phyloP scores from a whole-genome alignment of 2,888 invertebrate genomes.

The Cephonodes hylas region DNA sequence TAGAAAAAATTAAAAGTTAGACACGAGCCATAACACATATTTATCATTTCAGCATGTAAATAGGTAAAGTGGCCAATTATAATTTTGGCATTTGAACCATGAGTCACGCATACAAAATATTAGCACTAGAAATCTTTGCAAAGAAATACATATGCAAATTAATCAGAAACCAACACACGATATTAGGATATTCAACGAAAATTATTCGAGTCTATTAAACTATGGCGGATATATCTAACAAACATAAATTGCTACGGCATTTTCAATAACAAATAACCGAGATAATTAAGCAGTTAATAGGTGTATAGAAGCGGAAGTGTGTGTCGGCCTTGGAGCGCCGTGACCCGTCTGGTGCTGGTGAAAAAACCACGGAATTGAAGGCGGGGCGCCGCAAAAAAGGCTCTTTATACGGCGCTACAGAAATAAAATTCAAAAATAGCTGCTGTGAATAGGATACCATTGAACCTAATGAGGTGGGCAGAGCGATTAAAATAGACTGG shows the following conservation, averaged over 20 bases:
- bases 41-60: neutral
- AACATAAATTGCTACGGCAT: neutral
- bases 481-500: too few species aligned
- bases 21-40: neutral
- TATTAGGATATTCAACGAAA: too few species aligned
- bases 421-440: neutral
- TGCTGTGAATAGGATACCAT: neutral
- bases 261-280: neutral
- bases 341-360: neutral
- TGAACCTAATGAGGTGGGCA: neutral
- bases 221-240: neutral
- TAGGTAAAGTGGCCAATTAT: neutral
- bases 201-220: too few species aligned
- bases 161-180: too few species aligned
- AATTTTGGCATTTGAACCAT: neutral
- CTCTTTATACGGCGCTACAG: neutral
- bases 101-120: neutral
- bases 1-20: neutral
- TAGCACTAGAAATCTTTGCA: neutral
- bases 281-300: neutral
- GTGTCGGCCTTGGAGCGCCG: neutral
- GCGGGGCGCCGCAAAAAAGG: neutral
- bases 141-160: too few species aligned
- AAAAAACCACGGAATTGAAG: conserved; percentile 5
- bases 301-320: conserved; percentile 3